Percentiles rank a stretch among this genome's conserved stretches.
phyloP scores from a whole-genome alignment of 2,888 invertebrate genomes.

The Drosophila formosana region DNA sequence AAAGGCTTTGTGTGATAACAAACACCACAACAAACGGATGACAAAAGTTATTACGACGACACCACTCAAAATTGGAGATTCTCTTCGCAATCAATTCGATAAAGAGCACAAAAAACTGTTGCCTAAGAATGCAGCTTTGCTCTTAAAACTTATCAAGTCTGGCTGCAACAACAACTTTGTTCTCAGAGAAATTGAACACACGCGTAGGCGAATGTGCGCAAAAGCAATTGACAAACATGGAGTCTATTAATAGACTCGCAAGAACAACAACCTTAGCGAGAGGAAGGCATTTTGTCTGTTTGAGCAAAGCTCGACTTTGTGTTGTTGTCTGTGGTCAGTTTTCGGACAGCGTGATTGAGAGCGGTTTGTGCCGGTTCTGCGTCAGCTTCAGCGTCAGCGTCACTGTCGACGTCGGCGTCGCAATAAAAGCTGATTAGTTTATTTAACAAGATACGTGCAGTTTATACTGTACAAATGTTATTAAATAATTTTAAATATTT shows the following conservation, averaged over 20 bases:
- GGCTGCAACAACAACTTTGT: not conserved
- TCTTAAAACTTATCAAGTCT: not conserved
- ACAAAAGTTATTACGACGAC: not conserved
- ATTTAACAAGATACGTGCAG: slow-evolving; percentile 4
- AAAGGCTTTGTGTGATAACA: slow-evolving; percentile 8
- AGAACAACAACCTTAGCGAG: not conserved
- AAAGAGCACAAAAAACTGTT: not conserved
- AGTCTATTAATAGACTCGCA: slow-evolving; percentile 8
- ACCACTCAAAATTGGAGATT: not conserved
- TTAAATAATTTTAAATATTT: slow-evolving; percentile 1
- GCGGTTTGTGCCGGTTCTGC: slow-evolving; percentile 11
- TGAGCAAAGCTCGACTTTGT: slow-evolving; percentile 10
- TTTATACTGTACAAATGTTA: slow-evolving; percentile 1
- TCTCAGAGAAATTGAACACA: not conserved
- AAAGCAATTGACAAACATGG: slow-evolving; percentile 10
- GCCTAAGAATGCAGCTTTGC: not conserved
- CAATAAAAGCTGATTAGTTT: slow-evolving; percentile 13
- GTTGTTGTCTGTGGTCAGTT: slow-evolving; percentile 38
- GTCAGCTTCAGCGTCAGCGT: not conserved
- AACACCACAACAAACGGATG: not conserved
- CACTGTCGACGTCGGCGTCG: not conserved
- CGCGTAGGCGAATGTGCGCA: slow-evolving; percentile 2
- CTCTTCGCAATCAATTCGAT: not conserved
- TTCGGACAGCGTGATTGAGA: slow-evolving; percentile 5
- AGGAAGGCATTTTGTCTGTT: not conserved